A percentile compares a stretch with the other conserved stretches of the same genome.
phyloP scores from a whole-genome alignment of 2,113 vertebrate genomes.

The Gracilinanus agilis region DNA sequence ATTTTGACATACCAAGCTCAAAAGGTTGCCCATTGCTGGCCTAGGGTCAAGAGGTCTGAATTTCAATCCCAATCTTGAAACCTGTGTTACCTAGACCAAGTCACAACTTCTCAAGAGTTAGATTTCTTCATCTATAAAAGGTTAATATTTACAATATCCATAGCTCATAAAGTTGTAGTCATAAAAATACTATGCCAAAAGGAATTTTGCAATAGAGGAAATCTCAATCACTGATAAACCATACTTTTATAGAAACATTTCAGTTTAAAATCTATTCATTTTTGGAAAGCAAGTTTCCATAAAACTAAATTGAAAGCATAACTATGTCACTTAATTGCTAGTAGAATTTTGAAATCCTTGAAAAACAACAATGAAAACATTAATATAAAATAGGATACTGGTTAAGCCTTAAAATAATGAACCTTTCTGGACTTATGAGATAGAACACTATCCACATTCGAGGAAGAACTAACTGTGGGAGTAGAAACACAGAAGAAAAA shows the following conservation, averaged over 20 bases:
- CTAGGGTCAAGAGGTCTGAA: not conserved
- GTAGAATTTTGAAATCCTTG: not conserved
- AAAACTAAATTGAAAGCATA: not conserved
- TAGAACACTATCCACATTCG: too few species aligned
- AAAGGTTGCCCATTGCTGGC: too few species aligned
- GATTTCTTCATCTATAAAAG: not conserved
- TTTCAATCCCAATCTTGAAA: not conserved
- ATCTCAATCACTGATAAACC: not conserved
- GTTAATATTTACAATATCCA: not conserved
- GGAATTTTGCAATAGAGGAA: not conserved
- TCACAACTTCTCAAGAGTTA: not conserved
- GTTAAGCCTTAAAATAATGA: constrained; percentile 7
- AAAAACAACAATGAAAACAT: not conserved
- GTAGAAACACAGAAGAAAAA: too few species aligned
- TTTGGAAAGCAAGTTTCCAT: not conserved
- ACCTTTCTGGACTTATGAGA: too few species aligned
- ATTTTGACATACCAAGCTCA: too few species aligned
- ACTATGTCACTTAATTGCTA: not conserved
- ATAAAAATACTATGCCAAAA: not conserved
- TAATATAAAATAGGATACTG: not conserved
- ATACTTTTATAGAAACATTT: not conserved
- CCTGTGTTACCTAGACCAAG: not conserved
- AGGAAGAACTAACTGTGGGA: too few species aligned
- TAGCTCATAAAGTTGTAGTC: not conserved
- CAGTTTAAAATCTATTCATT: not conserved